These are phyloP conservation scores for Eira barbara DNA, from an alignment of 2,113 vertebrate genomes.

Conservation along the genomic window DNA sequence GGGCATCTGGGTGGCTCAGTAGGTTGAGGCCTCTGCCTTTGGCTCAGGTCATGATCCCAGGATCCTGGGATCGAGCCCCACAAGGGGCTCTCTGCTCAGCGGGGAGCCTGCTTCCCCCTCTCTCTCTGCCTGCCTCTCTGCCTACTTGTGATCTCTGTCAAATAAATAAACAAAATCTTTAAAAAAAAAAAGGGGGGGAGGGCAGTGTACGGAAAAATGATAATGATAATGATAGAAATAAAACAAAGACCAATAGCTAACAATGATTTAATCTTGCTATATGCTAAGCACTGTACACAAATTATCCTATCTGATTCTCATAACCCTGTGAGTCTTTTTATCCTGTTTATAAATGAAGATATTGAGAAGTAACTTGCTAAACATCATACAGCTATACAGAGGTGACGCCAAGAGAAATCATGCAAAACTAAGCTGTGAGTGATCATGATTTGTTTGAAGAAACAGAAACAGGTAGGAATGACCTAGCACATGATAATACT, in stretches of 20 bases:
- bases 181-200: no score
- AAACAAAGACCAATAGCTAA: background rate
- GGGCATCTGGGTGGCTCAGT: no score
- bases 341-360: background rate
- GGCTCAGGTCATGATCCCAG: no score
- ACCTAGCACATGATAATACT: background rate
- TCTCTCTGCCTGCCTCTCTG: no score
- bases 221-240: background rate
- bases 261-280: background rate
- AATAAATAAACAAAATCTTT: no score
- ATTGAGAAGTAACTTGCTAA: background rate
- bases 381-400: background rate
- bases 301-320: slow-evolving; percentile 30
- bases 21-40: no score
- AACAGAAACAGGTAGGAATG: background rate
- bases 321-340: slow-evolving; percentile 9
- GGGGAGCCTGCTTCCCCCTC: no score
- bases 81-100: no score
- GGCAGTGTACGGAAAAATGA: background rate
- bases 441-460: background rate
- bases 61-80: no score
- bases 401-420: background rate
- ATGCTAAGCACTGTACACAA: background rate
- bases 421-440: background rate
- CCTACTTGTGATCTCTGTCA: no score